phyloP scores from a whole-genome alignment of 2,888 invertebrate genomes.

The Xylocampa areola region DNA sequence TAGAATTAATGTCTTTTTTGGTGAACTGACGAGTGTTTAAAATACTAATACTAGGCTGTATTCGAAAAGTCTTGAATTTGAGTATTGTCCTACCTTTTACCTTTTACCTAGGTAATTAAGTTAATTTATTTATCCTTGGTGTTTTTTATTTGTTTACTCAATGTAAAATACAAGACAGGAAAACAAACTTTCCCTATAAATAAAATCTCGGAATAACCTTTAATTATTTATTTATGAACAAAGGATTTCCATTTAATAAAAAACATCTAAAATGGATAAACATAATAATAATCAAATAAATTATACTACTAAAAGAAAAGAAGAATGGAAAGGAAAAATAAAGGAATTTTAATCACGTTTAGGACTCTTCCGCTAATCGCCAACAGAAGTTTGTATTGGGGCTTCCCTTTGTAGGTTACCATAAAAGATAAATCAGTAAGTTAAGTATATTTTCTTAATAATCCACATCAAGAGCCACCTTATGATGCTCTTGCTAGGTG shows the following conservation, averaged over 20 bases:
- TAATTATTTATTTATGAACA: constrained; percentile 45
- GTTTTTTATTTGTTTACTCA: not conserved
- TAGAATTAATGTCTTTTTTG: no score
- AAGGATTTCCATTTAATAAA: constrained; percentile 33
- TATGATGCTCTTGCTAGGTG: no score
- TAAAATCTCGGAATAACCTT: constrained; percentile 40
- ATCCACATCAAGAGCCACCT: no score
- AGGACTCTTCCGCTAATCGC: constrained; percentile 70
- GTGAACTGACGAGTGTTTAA: no score
- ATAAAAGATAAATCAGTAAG: constrained; percentile 23
- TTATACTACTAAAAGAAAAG: constrained; percentile 64
- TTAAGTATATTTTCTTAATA: constrained; percentile 3
- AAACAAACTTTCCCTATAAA: constrained; percentile 22
- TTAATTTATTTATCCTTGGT: not conserved
- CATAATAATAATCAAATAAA: constrained; percentile 68
- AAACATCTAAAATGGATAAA: constrained; percentile 57
- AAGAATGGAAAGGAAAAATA: constrained; percentile 66
- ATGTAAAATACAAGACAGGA: constrained; percentile 16
- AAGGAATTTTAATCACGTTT: constrained; percentile 73
- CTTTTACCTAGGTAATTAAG: not conserved
- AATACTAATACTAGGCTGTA: no score
- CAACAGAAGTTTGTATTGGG: constrained; percentile 69
- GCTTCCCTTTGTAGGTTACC: constrained; percentile 36
- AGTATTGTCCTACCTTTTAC: no score
- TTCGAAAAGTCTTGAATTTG: no score